Percentiles rank a stretch among this genome's conserved stretches.
phyloP scores from a whole-genome alignment of 2,797 vertebrate genomes.

The Pangasius larnaudii region DNA sequence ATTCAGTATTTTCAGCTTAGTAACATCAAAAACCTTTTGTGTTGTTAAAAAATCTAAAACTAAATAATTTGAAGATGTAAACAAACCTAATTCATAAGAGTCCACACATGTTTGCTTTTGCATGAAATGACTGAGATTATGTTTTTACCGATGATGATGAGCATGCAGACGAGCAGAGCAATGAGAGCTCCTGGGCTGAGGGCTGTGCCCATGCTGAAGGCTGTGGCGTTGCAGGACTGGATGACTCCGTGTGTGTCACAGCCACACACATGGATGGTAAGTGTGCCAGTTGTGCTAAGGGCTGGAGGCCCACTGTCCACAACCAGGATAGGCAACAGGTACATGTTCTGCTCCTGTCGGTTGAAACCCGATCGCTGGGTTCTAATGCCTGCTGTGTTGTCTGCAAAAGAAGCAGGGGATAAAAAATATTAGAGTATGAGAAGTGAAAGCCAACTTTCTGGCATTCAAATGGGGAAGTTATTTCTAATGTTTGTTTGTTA shows the following conservation, averaged over 20 bases:
- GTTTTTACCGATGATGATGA: slow-evolving; percentile 96
- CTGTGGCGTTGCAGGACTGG: slow-evolving; percentile 94
- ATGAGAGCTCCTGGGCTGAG: slow-evolving; percentile 97
- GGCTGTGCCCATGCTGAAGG: slow-evolving; percentile 86
- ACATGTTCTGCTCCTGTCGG: slow-evolving; percentile 93
- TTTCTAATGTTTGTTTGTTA: background rate
- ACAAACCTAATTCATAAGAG: background rate
- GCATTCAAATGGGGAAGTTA: background rate
- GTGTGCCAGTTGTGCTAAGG: slow-evolving; percentile 94
- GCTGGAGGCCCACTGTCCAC: slow-evolving; percentile 91
- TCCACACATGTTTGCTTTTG: background rate
- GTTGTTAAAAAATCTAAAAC: background rate
- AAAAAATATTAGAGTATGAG: background rate
- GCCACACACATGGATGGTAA: slow-evolving; percentile 93
- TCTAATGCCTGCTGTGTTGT: slow-evolving; percentile 91
- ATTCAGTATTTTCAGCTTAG: background rate
- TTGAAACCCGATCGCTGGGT: slow-evolving; percentile 91
- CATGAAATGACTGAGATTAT: background rate
- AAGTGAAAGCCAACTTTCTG: background rate
- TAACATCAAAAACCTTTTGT: background rate
- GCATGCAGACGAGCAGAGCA: slow-evolving; percentile 93
- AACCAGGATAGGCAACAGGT: slow-evolving; percentile 92
- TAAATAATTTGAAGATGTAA: background rate
- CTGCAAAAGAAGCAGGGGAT: slow-evolving; percentile 69
- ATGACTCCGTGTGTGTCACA: slow-evolving; percentile 90